Evolutionary conservation across 2,797 vertebrate species (phyloP).

Genomic region (Enteromius treurensis): DNA sequence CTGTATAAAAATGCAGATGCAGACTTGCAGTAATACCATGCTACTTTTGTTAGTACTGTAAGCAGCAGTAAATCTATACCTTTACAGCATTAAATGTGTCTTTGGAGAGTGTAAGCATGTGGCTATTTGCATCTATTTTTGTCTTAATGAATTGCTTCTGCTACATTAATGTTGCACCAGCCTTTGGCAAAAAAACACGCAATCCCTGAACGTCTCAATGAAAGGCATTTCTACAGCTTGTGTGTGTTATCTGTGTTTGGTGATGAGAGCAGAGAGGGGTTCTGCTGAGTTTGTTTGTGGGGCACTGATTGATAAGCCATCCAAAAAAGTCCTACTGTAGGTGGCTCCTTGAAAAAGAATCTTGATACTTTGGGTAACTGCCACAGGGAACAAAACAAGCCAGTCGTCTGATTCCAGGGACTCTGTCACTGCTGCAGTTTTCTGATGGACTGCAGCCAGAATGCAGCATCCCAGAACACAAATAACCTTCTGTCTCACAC

Average conservation of each 20-base stretch:
- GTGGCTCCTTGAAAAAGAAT: constrained; percentile 1
- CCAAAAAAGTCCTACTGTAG: neutral
- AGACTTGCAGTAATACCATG: neutral
- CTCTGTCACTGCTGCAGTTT: constrained; percentile 33
- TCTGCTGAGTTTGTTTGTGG: neutral
- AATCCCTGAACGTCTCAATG: neutral
- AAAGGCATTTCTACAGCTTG: neutral
- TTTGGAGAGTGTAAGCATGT: neutral
- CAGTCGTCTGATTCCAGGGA: constrained; percentile 11
- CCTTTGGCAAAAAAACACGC: neutral
- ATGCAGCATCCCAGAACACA: constrained; percentile 38
- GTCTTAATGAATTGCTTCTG: neutral
- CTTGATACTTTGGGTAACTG: constrained; percentile 23
- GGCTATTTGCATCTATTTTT: neutral
- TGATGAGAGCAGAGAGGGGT: no score
- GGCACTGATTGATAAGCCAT: neutral
- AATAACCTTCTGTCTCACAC: neutral
- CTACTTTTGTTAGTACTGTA: neutral
- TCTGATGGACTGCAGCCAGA: constrained; percentile 47
- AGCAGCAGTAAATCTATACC: neutral
- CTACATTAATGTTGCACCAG: neutral
- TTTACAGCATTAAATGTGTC: neutral
- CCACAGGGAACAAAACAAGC: constrained; percentile 27
- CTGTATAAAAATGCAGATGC: no score
- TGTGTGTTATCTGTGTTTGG: neutral